Base-by-base conservation (phyloP, 2,888 invertebrate genomes). In the Calameuta pallipes region DNA sequence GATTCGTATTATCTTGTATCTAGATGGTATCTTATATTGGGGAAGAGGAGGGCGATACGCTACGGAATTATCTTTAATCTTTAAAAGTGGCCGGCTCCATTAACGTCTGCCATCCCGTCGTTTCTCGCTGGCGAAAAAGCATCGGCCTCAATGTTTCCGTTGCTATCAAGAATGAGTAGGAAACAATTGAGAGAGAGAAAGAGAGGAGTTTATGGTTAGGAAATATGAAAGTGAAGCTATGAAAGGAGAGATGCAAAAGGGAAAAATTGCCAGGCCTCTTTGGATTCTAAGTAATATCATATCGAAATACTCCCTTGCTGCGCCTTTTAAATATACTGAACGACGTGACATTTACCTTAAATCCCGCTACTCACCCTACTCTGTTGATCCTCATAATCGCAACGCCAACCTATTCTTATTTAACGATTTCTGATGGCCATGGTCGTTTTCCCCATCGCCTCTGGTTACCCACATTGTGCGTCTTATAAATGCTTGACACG, bases 21-120 rank as follows among this genome's bases (percentile, higher is more conserved):
- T 56, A 76, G 56, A 56, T 56, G 6, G 9, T 56, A 56, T 23
- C 56, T 56, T 23, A 9, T 15, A 56, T 56, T 23, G 56, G 23
- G 9, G 23, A 56, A 56, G 23, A 56, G 56, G 56, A 56, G 15
- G 2, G 15, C 41, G 2, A 23, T 56, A 56, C 9, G 23, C 23
- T 56, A 23, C 12, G 71, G 23, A 35, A 68, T 76, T 76, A 76
- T 75, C 37, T 70, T 75, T 70, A 78, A 78, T 78, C 75, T 78
- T 13, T 23, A 78, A 69, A 78, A 77, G 77, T 77, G 75, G 74
- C 33, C 34, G 74, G 34, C 69, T 71, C 74, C 37, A 74, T 35
- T 35, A 34, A n/a, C 74, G 23, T 34, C 13, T 74, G 36, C 34
- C 36, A 74, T 74, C 36, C 11, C 34, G 9, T n/a, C 6, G 35